A percentile compares a stretch with the other conserved stretches of the same genome.
Evolutionary conservation across 2,797 vertebrate genomes (phyloP).

Genomic region (Lagorchestes hirsutus): DNA sequence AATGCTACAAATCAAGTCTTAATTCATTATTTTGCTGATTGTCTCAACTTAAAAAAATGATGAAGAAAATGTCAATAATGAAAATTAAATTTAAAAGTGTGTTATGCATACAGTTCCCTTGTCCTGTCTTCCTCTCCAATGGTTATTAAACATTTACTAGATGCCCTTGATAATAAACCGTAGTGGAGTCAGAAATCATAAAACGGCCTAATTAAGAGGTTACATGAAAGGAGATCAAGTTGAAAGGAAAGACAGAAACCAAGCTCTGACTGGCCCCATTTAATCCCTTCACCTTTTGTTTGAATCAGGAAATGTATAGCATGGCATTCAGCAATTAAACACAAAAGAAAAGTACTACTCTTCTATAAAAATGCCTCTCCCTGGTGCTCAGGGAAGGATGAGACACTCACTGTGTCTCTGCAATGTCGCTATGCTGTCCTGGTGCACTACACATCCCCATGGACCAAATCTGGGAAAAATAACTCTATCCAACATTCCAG

Average conservation of each 20-base stretch:
- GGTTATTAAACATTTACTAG: neutral
- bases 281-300: neutral
- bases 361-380: neutral
- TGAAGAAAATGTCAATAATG: neutral
- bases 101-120: neutral
- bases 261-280: neutral
- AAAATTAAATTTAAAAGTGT: neutral
- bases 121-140: neutral
- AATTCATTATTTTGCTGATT: neutral
- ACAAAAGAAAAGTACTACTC: neutral
- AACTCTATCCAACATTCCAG: neutral
- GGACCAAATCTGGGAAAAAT: neutral
- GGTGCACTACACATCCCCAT: neutral
- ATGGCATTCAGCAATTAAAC: neutral
- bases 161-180: neutral
- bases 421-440: neutral
- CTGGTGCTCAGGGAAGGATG: neutral
- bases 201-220: neutral
- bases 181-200: conserved; percentile 21
- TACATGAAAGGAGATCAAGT: neutral
- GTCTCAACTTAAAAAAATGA: neutral
- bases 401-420: neutral
- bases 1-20: neutral
- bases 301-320: neutral
- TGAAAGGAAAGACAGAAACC: neutral